phyloP scores from a whole-genome alignment of 2,888 invertebrate genomes.

The Boloria selene region DNA sequence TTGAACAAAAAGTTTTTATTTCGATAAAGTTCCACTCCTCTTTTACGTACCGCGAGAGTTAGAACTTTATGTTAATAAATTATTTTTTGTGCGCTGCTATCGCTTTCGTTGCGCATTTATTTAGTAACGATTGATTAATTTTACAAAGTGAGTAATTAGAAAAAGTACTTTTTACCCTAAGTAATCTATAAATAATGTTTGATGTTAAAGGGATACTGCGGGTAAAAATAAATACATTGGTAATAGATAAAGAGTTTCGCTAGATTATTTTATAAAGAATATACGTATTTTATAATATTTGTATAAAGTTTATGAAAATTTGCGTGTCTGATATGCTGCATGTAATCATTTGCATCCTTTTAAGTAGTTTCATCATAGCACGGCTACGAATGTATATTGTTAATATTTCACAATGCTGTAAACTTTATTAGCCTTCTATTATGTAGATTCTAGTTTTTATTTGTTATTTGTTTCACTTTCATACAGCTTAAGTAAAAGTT shows the following conservation, averaged over 20 bases:
- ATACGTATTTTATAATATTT: neutral
- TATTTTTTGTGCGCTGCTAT: constrained; percentile 51
- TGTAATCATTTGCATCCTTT: constrained; percentile 4
- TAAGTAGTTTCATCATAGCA: neutral
- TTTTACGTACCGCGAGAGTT: constrained; percentile 56
- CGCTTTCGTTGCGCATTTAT: constrained; percentile 59
- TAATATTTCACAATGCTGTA: neutral
- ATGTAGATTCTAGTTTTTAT: neutral
- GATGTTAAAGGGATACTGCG: neutral
- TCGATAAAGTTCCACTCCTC: constrained; percentile 66
- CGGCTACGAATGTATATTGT: neutral
- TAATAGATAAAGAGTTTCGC: too few relatives aligned
- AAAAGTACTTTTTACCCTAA: constrained; percentile 19
- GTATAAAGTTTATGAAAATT: neutral
- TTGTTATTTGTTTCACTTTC: constrained; percentile 3
- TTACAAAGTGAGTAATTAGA: constrained; percentile 61
- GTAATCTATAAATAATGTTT: constrained; percentile 20
- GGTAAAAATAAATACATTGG: neutral
- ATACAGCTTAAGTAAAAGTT: neutral
- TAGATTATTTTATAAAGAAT: too few relatives aligned
- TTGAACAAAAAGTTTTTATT: constrained; percentile 64
- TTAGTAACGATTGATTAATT: constrained; percentile 69
- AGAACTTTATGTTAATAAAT: constrained; percentile 59
- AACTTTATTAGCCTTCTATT: neutral
- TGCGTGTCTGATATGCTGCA: neutral